Base-by-base conservation (phyloP, 2,888 invertebrate genomes). In the Xanthorhoe spadicearia region DNA sequence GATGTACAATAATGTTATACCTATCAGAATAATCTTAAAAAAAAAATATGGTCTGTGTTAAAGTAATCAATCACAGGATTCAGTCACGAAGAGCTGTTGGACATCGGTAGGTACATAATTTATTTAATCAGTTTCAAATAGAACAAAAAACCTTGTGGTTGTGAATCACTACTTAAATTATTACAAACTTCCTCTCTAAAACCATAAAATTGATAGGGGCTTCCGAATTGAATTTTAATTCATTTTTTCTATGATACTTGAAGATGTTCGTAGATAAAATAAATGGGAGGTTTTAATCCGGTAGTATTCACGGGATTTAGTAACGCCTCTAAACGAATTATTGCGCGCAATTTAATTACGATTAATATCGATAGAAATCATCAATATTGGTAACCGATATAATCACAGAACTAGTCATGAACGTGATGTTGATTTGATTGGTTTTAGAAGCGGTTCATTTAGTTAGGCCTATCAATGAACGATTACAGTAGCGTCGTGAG, bases 271-370 rank as follows among this genome's bases (percentile, higher is more conserved):
- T 71, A 74, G 62, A 71, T 70, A 65, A 60, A 43, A 70, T 74
- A 73, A 70, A 71, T 65, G 66, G 68, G 68, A 71, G 54, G 68
- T 71, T 58, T 64, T 69, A 69, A 74, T 71, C 64, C 74, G 68
- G 74, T 77, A 74, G 74, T 76, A 73, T 80, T 83, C 83, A 84
- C 81, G 81, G 82, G 75, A 73, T 79, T 88, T 82, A 83, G 86
- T 80, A 79, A 87, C 83, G 87, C 84, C 84, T 80, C 80, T 87
- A 88, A 85, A 84, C 81, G 80, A 86, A 86, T 87, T 84, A 85
- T 84, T 85, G 81, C 82, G 80, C 83, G 84, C 86, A 80, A 85
- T 88, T 89, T 90, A 88, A 89, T 89, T 89, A 85, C 84, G 77
- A 83, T 85, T 87, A 82, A 83, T 84, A 77, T 78, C 77, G 79